Evolutionary conservation across 2,113 vertebrate species (phyloP).

Genomic region (Ivindomyrus marchei): DNA sequence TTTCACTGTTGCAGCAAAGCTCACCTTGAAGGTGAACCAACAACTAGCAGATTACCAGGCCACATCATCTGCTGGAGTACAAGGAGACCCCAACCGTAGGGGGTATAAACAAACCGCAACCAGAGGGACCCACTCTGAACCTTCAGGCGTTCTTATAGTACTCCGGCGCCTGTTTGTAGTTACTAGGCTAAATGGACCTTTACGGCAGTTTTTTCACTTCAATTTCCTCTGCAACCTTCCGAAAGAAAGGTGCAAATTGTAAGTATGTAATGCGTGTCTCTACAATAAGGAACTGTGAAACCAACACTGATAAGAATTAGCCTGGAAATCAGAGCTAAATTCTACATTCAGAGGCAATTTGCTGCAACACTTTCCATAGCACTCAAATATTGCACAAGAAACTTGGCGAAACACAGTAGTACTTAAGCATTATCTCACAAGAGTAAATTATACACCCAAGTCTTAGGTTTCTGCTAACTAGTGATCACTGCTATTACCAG

Average conservation of each 20-base stretch:
- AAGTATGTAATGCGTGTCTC: not conserved
- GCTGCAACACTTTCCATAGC: not conserved
- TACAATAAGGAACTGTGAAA: not conserved
- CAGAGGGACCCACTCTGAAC: not conserved
- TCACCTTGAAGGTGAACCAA: not conserved
- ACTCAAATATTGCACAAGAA: not conserved
- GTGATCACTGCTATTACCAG: not conserved
- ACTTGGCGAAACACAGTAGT: not conserved
- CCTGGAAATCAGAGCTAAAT: not conserved
- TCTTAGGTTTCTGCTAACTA: not conserved
- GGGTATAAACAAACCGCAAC: not conserved
- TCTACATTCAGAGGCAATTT: not conserved
- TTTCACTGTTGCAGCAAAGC: not conserved
- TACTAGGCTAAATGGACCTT: not conserved
- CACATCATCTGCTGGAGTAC: not conserved
- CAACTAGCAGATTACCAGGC: not conserved
- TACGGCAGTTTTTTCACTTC: not conserved
- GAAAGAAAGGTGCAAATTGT: not conserved
- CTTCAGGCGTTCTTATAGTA: not conserved
- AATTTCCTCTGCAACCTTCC: not conserved
- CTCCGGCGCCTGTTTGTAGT: not conserved
- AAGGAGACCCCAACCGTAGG: not conserved
- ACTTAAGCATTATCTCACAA: not conserved
- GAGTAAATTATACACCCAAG: not conserved
- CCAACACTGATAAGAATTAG: not conserved